Percentiles rank a stretch among this genome's conserved stretches.
phyloP scores from a whole-genome alignment of 2,113 vertebrate genomes.

The Pongo pygmaeus region DNA sequence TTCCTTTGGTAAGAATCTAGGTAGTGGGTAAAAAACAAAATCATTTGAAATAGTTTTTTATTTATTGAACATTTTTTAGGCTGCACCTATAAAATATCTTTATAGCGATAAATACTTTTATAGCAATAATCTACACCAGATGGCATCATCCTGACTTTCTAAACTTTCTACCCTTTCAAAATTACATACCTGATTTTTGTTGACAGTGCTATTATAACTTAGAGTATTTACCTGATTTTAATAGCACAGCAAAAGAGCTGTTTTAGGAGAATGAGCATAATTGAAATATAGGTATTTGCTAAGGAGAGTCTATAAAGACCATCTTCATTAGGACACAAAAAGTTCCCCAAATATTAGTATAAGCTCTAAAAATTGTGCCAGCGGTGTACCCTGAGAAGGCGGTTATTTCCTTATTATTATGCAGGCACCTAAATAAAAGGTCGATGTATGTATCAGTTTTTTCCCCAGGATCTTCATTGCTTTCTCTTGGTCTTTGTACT shows the following conservation, averaged over 20 bases:
- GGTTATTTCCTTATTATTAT: neutral
- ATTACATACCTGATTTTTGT: neutral
- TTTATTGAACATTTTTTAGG: neutral
- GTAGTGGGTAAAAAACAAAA: neutral
- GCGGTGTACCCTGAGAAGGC: neutral
- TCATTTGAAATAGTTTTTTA: neutral
- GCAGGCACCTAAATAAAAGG: neutral
- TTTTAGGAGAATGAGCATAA: neutral
- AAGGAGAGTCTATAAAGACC: neutral
- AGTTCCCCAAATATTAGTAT: neutral
- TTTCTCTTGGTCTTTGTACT: neutral
- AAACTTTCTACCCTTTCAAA: conserved; percentile 15
- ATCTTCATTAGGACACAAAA: neutral
- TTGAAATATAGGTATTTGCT: neutral
- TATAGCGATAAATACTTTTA: neutral
- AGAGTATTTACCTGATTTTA: neutral
- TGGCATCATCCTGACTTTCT: neutral
- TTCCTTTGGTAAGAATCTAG: neutral
- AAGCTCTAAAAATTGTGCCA: neutral
- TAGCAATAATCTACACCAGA: neutral
- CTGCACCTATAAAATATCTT: neutral
- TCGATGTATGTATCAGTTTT: neutral
- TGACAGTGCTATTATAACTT: neutral
- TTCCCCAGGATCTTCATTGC: neutral
- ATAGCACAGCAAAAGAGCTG: neutral